Percentiles rank a stretch among this genome's conserved stretches.
phyloP scores from a whole-genome alignment of 2,797 vertebrate genomes.

The Decapterus maruadsi region DNA sequence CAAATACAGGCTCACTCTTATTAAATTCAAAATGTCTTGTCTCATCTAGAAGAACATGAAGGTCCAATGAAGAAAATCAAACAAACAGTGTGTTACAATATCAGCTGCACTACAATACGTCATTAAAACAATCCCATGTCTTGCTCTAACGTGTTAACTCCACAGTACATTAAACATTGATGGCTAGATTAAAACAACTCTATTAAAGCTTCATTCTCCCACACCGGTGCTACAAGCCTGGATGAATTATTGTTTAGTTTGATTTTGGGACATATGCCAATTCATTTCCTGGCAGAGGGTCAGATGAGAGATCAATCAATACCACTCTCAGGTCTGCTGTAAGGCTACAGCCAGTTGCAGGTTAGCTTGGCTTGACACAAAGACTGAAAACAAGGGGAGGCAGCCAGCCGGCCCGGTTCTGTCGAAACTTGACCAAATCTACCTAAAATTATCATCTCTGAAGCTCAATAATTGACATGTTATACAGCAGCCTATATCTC shows the following conservation, averaged over 20 bases:
- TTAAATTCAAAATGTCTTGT: constrained; percentile 10
- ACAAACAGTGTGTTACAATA: neutral
- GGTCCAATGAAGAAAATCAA: constrained; percentile 14
- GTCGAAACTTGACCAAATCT: neutral
- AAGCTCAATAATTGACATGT: neutral
- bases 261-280: constrained; percentile 5
- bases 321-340: neutral
- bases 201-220: constrained; percentile 11
- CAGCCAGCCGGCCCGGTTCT: neutral
- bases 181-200: neutral
- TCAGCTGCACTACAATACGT: neutral
- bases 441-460: neutral
- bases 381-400: neutral
- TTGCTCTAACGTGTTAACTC: neutral
- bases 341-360: neutral
- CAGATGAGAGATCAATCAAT: constrained; percentile 11
- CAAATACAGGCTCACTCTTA: neutral
- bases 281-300: neutral
- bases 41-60: constrained; percentile 11
- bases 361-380: constrained; percentile 10
- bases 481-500: neutral
- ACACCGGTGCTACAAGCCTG: constrained; percentile 21
- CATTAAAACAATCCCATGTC: constrained; percentile 15
- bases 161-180: constrained; percentile 3
- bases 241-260: constrained; percentile 12